Percentiles rank a stretch among this genome's conserved stretches.
Conservation (phyloP, 2,113 vertebrate genomes). For the Limanda limanda region DNA sequence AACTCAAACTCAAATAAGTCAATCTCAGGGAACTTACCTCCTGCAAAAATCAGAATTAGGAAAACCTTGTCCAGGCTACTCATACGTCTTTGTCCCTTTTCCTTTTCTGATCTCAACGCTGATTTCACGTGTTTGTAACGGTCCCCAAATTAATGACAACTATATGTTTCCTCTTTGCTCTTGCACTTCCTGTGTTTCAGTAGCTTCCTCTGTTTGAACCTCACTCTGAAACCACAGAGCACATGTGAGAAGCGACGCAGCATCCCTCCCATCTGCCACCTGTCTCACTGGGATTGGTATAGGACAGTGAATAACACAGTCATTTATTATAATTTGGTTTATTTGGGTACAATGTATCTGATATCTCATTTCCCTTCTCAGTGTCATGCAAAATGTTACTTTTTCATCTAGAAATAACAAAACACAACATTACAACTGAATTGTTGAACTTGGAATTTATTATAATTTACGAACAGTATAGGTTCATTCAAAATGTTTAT, state of each 20-base stretch:
- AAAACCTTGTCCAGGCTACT: slow-evolving; percentile 14
- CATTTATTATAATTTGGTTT: slow-evolving; percentile 9
- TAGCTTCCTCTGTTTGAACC: slow-evolving; percentile 4
- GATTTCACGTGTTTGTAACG: background rate
- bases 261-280: background rate
- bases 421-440: background rate
- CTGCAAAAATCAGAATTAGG: slow-evolving; percentile 22
- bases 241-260: background rate
- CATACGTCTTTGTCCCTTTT: background rate
- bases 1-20: background rate
- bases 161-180: slow-evolving; percentile 44
- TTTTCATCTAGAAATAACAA: background rate
- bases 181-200: slow-evolving; percentile 17
- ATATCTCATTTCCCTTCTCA: too few species aligned
- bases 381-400: too few species aligned
- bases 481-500: background rate
- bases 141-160: too few species aligned
- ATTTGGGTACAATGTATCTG: slow-evolving; percentile 11
- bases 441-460: background rate
- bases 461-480: background rate
- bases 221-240: background rate
- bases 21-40: slow-evolving; percentile 45
- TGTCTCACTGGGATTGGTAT: background rate
- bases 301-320: background rate
- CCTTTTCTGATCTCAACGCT: background rate